Evolutionary conservation across 2,888 invertebrate species (phyloP).

Genomic region (Agelastica alni): DNA sequence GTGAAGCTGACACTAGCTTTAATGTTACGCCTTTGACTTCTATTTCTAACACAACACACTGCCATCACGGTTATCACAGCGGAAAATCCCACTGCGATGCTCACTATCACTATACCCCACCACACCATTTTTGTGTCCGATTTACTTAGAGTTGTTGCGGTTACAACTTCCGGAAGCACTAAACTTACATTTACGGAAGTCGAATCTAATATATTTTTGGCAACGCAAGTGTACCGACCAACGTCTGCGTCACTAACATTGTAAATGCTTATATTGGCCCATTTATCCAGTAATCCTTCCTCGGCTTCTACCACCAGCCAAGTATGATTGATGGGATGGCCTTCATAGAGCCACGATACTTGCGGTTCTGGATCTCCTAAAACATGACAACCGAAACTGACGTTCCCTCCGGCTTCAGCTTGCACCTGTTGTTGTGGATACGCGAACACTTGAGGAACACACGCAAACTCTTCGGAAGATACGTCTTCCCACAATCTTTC

Average conservation of each 20-base stretch:
- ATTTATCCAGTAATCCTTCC: slow-evolving; percentile 59
- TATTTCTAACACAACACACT: slow-evolving; percentile 61
- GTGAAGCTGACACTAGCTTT: slow-evolving; percentile 82
- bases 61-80: slow-evolving; percentile 66
- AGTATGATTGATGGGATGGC: slow-evolving; percentile 64
- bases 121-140: slow-evolving; percentile 75
- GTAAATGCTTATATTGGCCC: slow-evolving; percentile 82
- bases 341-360: slow-evolving; percentile 82
- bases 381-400: slow-evolving; percentile 80
- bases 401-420: slow-evolving; percentile 81
- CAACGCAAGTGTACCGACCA: slow-evolving; percentile 83
- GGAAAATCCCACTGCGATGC: slow-evolving; percentile 68
- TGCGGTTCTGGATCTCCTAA: slow-evolving; percentile 83
- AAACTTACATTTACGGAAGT: slow-evolving; percentile 67
- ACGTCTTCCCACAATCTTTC: slow-evolving; percentile 79
- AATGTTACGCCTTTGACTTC: slow-evolving; percentile 68
- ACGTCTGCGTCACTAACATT: slow-evolving; percentile 82
- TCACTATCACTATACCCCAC: slow-evolving; percentile 72
- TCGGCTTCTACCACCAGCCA: slow-evolving; percentile 57
- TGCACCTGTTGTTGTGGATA: slow-evolving; percentile 56
- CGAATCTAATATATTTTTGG: slow-evolving; percentile 68
- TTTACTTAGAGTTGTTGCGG: slow-evolving; percentile 76
- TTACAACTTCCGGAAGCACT: slow-evolving; percentile 70
- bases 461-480: slow-evolving; percentile 77
- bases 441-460: slow-evolving; percentile 70